phyloP scores from a whole-genome alignment of 2,797 vertebrate species.

The Anniella stebbinsi region DNA sequence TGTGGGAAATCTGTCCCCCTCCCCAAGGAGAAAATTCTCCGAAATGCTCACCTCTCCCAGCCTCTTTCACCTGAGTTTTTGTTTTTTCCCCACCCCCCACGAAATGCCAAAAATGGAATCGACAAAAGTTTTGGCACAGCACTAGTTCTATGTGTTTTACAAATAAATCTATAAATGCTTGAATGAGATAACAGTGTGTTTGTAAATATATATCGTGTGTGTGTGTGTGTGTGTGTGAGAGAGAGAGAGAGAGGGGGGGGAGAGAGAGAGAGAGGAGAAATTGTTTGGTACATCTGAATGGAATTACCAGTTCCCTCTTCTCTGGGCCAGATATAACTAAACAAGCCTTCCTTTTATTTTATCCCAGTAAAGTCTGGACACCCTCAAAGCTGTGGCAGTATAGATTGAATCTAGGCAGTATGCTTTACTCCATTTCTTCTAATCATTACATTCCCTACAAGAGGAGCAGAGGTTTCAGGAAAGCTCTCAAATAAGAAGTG shows the following conservation, averaged over 20 bases:
- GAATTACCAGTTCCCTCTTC: conserved; percentile 20
- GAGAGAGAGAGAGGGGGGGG: too few relatives aligned
- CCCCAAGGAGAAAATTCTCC: too few relatives aligned
- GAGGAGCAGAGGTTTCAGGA: conserved; percentile 37
- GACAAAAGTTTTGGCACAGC: too few relatives aligned
- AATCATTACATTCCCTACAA: conserved; percentile 33
- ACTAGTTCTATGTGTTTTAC: too few relatives aligned
- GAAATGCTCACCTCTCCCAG: too few relatives aligned
- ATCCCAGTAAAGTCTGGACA: conserved; percentile 12
- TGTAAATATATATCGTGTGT: background rate
- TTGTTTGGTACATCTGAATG: background rate
- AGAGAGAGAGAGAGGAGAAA: background rate
- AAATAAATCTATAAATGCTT: background rate
- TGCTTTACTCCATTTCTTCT: conserved; percentile 54
- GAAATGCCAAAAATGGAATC: too few relatives aligned
- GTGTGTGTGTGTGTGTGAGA: background rate
- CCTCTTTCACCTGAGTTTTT: too few relatives aligned
- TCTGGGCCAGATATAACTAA: conserved; percentile 13
- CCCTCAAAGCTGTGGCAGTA: conserved; percentile 25
- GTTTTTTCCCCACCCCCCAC: too few relatives aligned
- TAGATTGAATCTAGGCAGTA: conserved; percentile 45
- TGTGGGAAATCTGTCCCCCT: too few relatives aligned
- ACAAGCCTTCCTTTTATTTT: conserved; percentile 6
- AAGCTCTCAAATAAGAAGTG: background rate
- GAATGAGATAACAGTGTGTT: too few relatives aligned